A percentile compares a stretch with the other conserved stretches of the same genome.
phyloP scores from a whole-genome alignment of 2,113 vertebrate genomes.

The Speoplatyrhinus poulsoni region DNA sequence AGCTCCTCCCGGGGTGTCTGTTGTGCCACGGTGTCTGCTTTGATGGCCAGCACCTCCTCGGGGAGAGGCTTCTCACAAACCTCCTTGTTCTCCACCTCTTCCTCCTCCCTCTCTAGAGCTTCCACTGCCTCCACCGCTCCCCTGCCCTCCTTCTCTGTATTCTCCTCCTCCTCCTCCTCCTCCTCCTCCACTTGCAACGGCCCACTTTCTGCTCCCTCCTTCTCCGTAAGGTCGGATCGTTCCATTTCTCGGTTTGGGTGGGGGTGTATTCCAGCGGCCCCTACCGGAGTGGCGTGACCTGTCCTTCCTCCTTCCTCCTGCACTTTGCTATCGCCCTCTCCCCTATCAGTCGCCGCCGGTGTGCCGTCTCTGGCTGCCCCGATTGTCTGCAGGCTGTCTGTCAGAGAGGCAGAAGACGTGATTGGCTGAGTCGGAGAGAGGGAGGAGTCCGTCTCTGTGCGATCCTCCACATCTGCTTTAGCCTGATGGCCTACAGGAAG shows the following conservation, averaged over 20 bases:
- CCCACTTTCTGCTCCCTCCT: conserved; percentile 60
- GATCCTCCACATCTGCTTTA: conserved; percentile 47
- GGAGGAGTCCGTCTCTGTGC: conserved; percentile 35
- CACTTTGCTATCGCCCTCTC: conserved; percentile 13
- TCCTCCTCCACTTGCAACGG: conserved; percentile 46
- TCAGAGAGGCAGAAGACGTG: conserved; percentile 31
- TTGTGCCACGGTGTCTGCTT: conserved; percentile 38
- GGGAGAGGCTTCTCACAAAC: conserved; percentile 31
- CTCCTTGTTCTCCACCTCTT: conserved; percentile 24
- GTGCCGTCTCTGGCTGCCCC: conserved; percentile 34
- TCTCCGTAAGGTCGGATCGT: conserved; percentile 59
- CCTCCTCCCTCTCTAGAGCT: conserved; percentile 33
- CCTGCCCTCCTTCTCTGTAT: not conserved
- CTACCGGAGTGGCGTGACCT: conserved; percentile 32
- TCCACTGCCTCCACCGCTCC: conserved; percentile 1
- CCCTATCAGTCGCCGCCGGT: conserved; percentile 38
- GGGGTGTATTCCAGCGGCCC: conserved; percentile 46
- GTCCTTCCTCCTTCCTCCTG: conserved; percentile 34
- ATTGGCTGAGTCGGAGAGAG: conserved; percentile 20
- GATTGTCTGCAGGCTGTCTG: conserved; percentile 40
- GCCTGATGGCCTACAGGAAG: conserved; percentile 37
- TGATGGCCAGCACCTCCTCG: conserved; percentile 47
- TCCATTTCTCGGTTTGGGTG: conserved; percentile 52
- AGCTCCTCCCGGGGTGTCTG: conserved; percentile 40
- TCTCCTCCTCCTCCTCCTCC: conserved; percentile 44